These are phyloP conservation scores for Chironomus riparius DNA, from an alignment of 2,888 invertebrate species.

Conservation along the genomic window DNA sequence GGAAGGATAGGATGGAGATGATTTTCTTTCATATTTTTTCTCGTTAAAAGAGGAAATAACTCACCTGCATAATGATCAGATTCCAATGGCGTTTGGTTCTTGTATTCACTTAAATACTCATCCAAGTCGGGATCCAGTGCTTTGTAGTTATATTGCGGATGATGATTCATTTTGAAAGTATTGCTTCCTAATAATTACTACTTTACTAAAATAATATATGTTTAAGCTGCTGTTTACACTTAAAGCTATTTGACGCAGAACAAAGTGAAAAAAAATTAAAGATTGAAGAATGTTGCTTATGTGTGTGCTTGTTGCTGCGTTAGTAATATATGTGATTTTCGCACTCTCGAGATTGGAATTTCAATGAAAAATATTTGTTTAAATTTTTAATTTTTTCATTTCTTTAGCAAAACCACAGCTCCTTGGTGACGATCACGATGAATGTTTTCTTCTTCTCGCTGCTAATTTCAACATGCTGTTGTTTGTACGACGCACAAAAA, in stretches of 20 bases:
- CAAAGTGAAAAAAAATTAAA: neutral
- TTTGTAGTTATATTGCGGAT: slow-evolving; percentile 25
- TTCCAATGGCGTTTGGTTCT: slow-evolving; percentile 38
- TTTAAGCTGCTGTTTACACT: neutral
- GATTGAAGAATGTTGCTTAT: neutral
- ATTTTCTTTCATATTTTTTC: too few species aligned
- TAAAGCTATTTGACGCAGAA: neutral
- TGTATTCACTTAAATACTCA: slow-evolving; percentile 40
- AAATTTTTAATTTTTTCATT: neutral
- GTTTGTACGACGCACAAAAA: too few species aligned
- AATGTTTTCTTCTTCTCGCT: neutral
- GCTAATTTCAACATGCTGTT: neutral
- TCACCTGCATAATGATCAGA: slow-evolving; percentile 40
- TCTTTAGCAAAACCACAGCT: neutral
- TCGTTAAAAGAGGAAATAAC: too few species aligned
- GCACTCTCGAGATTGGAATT: neutral
- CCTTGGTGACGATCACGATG: neutral
- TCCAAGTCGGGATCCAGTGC: slow-evolving; percentile 38
- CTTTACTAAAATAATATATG: neutral
- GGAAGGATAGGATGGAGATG: too few species aligned
- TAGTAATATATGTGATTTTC: neutral
- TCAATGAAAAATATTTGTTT: neutral
- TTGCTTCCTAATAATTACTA: neutral
- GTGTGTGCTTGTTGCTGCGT: neutral
- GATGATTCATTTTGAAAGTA: slow-evolving; percentile 26